Conservation (phyloP, 2,888 invertebrate species). For the Drosophila multiciliata region DNA sequence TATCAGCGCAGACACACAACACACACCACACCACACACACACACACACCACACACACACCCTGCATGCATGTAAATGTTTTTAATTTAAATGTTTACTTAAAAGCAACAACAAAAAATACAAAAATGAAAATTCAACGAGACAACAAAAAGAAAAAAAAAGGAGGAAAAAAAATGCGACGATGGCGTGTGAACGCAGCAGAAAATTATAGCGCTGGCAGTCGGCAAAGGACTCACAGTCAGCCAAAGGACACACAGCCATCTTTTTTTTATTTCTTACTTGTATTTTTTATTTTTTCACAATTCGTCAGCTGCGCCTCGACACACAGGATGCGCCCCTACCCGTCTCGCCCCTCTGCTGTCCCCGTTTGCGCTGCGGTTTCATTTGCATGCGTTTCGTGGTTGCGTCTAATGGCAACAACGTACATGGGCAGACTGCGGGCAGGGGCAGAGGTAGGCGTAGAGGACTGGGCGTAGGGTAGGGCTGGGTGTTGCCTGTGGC, state of each 20-base stretch:
- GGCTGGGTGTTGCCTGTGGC: background rate
- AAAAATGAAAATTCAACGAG: slow-evolving; percentile 19
- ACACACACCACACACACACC: slow-evolving; percentile 15
- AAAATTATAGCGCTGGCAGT: slow-evolving; percentile 60
- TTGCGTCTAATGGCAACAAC: slow-evolving; percentile 66
- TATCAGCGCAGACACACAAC: slow-evolving; percentile 63
- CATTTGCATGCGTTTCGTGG: slow-evolving; percentile 79
- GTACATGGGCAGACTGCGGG: too few species aligned
- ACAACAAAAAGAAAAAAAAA: slow-evolving; percentile 35
- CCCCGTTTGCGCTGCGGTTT: slow-evolving; percentile 62
- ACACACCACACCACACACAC: slow-evolving; percentile 7
- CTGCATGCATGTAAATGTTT: slow-evolving; percentile 73
- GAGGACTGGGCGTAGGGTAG: background rate
- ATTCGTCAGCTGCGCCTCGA: slow-evolving; percentile 81
- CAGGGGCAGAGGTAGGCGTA: slow-evolving; percentile 7
- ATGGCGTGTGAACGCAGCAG: slow-evolving; percentile 79
- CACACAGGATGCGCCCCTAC: slow-evolving; percentile 34
- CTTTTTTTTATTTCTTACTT: slow-evolving; percentile 28
- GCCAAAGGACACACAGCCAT: slow-evolving; percentile 30
- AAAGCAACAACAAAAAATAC: slow-evolving; percentile 53
- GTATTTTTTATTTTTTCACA: slow-evolving; percentile 75
- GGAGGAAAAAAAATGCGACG: slow-evolving; percentile 70
- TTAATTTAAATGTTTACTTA: slow-evolving; percentile 78
- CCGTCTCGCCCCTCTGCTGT: background rate
- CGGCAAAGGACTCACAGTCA: slow-evolving; percentile 18